A percentile compares a stretch with the other conserved stretches of the same genome.
phyloP scores from a whole-genome alignment of 2,113 vertebrate species.

The Pyrgilauda ruficollis region DNA sequence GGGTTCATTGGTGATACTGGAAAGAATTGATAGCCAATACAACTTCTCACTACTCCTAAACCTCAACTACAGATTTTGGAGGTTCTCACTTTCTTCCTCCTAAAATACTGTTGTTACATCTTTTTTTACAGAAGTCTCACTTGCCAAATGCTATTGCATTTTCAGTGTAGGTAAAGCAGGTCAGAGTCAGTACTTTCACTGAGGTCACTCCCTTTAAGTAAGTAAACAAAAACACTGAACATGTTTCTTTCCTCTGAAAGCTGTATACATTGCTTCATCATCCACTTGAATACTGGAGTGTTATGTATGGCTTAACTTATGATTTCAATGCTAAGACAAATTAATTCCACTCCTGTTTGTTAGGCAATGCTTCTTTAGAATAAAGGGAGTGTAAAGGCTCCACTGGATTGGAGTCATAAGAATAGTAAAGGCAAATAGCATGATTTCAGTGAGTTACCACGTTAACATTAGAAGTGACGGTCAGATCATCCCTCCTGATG shows the following conservation, averaged over 20 bases:
- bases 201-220: not conserved
- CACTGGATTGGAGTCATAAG: not conserved
- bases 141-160: not conserved
- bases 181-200: not conserved
- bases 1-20: not conserved
- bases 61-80: not conserved
- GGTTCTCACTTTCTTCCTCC: not conserved
- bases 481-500: not conserved
- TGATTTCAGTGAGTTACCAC: not conserved
- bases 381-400: not conserved
- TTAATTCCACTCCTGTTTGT: not conserved
- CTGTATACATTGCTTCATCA: not conserved
- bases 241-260: not conserved
- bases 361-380: not conserved
- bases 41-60: not conserved
- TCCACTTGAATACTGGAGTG: not conserved
- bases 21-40: not conserved
- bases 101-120: not conserved
- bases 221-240: not conserved
- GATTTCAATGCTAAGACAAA: not conserved
- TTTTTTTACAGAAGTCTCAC: not conserved
- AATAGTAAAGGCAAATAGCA: fast-evolving
- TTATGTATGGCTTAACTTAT: not conserved
- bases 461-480: not conserved
- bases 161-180: not conserved